Evolutionary conservation across 2,888 invertebrate genomes (phyloP).

Genomic region (Xestia ashworthii): DNA sequence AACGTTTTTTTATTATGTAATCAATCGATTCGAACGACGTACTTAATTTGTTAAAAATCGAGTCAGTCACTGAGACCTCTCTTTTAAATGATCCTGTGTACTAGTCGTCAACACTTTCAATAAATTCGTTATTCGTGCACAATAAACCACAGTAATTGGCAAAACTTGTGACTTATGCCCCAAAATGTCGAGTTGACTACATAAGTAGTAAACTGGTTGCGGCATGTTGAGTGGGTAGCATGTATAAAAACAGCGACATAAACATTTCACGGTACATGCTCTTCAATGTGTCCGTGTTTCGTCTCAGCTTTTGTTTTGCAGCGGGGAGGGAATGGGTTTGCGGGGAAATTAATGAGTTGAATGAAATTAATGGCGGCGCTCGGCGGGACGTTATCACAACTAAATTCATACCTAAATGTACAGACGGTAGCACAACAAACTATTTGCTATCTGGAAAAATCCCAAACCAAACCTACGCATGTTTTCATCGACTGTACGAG

Average conservation of each 20-base stretch:
- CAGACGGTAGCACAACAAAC: too few relatives aligned
- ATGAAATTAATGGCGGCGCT: conserved; percentile 63
- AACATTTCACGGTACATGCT: conserved; percentile 53
- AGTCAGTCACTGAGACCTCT: conserved; percentile 23
- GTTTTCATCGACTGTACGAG: too few relatives aligned
- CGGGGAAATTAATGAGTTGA: conserved; percentile 64
- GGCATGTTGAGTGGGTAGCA: conserved; percentile 26
- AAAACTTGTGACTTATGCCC: conserved; percentile 36
- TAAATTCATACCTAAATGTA: not conserved
- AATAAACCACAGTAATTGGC: conserved; percentile 45
- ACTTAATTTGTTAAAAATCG: conserved; percentile 37
- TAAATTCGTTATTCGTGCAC: conserved; percentile 29
- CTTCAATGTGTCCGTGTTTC: conserved; percentile 33
- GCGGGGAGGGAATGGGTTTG: conserved; percentile 54
- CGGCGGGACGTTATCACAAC: conserved; percentile 33
- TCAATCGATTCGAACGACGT: not conserved
- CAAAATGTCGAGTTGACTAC: conserved; percentile 1
- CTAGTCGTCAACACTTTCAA: not conserved
- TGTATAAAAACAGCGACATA: conserved; percentile 57
- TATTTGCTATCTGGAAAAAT: too few relatives aligned
- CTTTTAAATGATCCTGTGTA: not conserved
- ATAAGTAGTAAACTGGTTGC: conserved; percentile 18
- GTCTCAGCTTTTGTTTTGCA: conserved; percentile 32
- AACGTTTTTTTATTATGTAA: conserved; percentile 30
- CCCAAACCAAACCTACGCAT: too few relatives aligned